phyloP scores from a whole-genome alignment of 2,888 invertebrate genomes.

The Platycheirus rosarum region DNA sequence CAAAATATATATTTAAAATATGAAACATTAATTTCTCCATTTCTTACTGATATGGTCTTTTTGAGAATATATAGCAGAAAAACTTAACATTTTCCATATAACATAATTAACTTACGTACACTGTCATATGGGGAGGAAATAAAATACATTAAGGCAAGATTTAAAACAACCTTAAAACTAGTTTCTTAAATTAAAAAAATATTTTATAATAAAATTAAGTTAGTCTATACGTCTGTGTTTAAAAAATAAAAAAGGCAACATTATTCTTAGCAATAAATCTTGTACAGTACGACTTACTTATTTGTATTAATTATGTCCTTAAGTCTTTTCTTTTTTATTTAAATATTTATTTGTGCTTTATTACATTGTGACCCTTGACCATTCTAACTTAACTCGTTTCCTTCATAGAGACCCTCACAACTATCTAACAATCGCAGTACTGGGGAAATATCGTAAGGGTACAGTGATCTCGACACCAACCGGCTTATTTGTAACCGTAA shows the following conservation, averaged over 20 bases:
- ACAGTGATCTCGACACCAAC: slow-evolving; percentile 91
- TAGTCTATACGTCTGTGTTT: slow-evolving; percentile 44
- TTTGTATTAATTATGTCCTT: slow-evolving; percentile 1
- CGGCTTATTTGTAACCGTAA: slow-evolving; percentile 91
- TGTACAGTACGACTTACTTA: slow-evolving; percentile 31
- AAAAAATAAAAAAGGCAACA: slow-evolving; percentile 29
- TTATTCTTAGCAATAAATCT: slow-evolving; percentile 13
- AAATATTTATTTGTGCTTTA: slow-evolving; percentile 67
- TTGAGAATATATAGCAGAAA: slow-evolving; percentile 14
- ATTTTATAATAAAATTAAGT: slow-evolving; percentile 53
- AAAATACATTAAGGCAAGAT: slow-evolving; percentile 79
- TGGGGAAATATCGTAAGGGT: slow-evolving; percentile 95
- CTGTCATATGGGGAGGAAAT: slow-evolving; percentile 29
- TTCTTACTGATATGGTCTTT: too few relatives aligned
- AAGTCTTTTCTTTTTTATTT: slow-evolving; percentile 50
- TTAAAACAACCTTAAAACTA: slow-evolving; percentile 79
- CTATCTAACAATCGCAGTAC: slow-evolving; percentile 91
- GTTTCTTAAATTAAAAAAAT: slow-evolving; percentile 36
- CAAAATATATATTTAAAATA: slow-evolving; percentile 35
- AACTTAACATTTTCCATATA: slow-evolving; percentile 44
- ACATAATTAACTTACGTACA: slow-evolving; percentile 50
- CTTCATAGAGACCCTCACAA: slow-evolving; percentile 93
- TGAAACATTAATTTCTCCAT: slow-evolving; percentile 47
- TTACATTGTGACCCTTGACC: slow-evolving; percentile 55
- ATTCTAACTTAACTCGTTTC: slow-evolving; percentile 88